A percentile compares a stretch with the other conserved stretches of the same genome.
Evolutionary conservation across 2,113 vertebrate species (phyloP).

Genomic region (Oncorhynchus gorbuscha): DNA sequence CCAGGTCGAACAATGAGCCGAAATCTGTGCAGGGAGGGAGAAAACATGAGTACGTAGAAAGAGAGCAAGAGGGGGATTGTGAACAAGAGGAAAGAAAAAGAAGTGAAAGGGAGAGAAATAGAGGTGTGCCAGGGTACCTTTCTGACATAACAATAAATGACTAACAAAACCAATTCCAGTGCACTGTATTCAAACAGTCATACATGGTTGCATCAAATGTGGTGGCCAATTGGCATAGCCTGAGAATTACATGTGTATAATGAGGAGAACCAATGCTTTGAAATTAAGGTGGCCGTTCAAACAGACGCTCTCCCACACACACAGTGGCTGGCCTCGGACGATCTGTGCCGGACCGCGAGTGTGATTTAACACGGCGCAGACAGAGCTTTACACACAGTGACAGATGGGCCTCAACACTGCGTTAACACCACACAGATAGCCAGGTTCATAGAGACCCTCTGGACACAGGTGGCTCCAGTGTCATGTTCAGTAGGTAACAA

Average conservation of each 20-base stretch:
- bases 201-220: background rate
- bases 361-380: conserved; percentile 21
- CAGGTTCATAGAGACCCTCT: background rate
- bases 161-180: background rate
- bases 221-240: background rate
- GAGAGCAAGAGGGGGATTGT: background rate
- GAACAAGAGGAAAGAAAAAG: background rate
- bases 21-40: conserved; percentile 80
- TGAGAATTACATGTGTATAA: background rate
- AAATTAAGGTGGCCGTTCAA: background rate
- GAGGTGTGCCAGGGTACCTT: background rate
- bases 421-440: conserved; percentile 26
- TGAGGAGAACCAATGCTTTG: background rate
- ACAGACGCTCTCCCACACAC: conserved; percentile 1
- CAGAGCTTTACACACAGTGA: conserved; percentile 32
- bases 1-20: conserved; percentile 93
- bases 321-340: background rate
- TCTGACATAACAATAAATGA: background rate
- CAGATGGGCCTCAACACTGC: background rate
- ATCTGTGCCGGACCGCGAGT: conserved; percentile 6
- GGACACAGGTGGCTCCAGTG: background rate
- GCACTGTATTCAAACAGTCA: background rate
- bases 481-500: background rate
- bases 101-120: too few species aligned
- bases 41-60: conserved; percentile 20